Base-by-base conservation (phyloP, 2,888 invertebrate species). In the Dromius quadrimaculatus region DNA sequence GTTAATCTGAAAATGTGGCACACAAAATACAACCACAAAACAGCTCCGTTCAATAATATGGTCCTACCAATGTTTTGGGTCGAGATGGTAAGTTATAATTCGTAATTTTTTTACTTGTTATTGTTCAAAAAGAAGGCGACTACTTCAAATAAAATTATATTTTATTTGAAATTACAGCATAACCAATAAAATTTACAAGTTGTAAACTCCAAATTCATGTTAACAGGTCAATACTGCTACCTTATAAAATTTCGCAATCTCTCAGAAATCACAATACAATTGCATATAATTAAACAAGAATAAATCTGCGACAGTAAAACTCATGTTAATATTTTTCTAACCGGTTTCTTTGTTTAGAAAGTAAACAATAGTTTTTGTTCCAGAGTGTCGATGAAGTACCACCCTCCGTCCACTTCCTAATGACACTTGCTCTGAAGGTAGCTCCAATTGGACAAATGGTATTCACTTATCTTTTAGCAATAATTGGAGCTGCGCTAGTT, bases 61-160 rank as follows among this genome's bases (percentile, higher is more conserved):
- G 86, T 87, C 0, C 57, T 93, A 47, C 93, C 93, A 0, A 78
- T 93, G 9, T 84, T 92, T 64, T 92, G 93, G 92, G 79, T 89
- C 0, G 89, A 92, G 76, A 78, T 92, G 80, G 70, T 70, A 62
- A 70, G 61, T 63, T 15, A 8, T n/a, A 17, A 11, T 23, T 28
- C 41, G 9, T 41, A 5, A 4, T 9, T 41, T 11, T n/a, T n/a
- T 9, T 41, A 41, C 3, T 9, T 41, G 3, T 13, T 9, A n/a
- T 41, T 9, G n/a, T 41, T 41, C n/a, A n/a, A n/a, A n/a, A n/a
- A n/a, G n/a, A n/a, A n/a, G n/a, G n/a, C n/a, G n/a, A n/a, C n/a
- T n/a, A n/a, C n/a, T n/a, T n/a, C n/a, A n/a, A n/a, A n/a, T n/a
- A n/a, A n/a, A n/a, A n/a, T n/a, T n/a, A n/a, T n/a, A n/a, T n/a